A percentile compares a stretch with the other conserved stretches of the same genome.
These are phyloP conservation scores for Odontophorus gujanensis DNA, from an alignment of 2,113 vertebrate genomes.

Conservation along the genomic window DNA sequence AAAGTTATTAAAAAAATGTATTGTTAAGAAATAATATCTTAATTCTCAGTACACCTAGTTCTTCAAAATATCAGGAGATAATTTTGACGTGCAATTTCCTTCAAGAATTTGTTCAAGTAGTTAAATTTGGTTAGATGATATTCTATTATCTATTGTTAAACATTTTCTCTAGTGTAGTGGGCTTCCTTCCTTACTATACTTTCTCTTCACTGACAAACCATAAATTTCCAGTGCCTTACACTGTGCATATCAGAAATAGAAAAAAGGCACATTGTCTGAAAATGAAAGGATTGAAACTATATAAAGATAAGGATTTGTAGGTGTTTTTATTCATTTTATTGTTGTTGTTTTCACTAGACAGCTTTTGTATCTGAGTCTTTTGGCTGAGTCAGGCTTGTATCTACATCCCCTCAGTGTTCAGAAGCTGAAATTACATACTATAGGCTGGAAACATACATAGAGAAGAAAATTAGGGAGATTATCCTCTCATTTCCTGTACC, in stretches of 20 bases:
- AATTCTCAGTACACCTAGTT: neutral
- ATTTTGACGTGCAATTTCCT: neutral
- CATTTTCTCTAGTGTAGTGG: neutral
- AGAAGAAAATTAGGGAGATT: neutral
- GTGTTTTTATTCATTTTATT: no score
- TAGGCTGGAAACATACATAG: neutral
- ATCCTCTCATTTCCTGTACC: neutral
- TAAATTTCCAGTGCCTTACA: neutral
- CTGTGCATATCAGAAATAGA: neutral
- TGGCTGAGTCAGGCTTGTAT: neutral
- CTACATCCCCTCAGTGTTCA: neutral
- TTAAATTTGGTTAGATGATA: conserved; percentile 13
- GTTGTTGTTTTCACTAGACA: neutral
- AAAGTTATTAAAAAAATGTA: neutral
- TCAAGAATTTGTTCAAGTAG: conserved; percentile 13
- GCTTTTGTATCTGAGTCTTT: neutral
- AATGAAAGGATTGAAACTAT: neutral
- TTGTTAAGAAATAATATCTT: conserved; percentile 11
- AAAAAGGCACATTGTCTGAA: neutral
- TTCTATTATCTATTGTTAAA: neutral
- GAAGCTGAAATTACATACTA: neutral
- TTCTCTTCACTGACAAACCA: neutral
- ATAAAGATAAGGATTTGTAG: rapidly evolving
- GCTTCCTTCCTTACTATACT: neutral
- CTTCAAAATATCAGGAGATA: neutral